Percentiles rank a stretch among this genome's conserved stretches.
Conservation (phyloP, 1,140 invertebrate species). For the Drosophila suzukii region DNA sequence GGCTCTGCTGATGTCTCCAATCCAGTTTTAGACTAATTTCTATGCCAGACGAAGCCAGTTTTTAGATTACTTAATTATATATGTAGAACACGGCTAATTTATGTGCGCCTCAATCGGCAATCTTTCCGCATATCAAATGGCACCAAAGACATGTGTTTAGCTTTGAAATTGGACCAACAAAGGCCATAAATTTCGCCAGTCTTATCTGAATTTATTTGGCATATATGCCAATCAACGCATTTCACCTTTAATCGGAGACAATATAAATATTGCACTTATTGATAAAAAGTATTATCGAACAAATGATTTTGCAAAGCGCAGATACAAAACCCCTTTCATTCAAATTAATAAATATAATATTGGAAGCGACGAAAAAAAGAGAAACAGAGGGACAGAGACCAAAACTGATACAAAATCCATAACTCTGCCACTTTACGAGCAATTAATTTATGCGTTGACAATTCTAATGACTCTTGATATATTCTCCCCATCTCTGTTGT, state of each 20-base stretch:
- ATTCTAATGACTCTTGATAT: slow-evolving; percentile 83
- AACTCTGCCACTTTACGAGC: slow-evolving; percentile 80
- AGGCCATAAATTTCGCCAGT: slow-evolving; percentile 28
- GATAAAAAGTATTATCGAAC: not conserved
- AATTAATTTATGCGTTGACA: slow-evolving; percentile 84
- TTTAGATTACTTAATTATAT: slow-evolving; percentile 64
- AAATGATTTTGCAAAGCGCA: slow-evolving; percentile 41
- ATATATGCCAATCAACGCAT: slow-evolving; percentile 36
- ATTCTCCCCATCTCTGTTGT: slow-evolving; percentile 35
- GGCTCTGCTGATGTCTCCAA: slow-evolving; percentile 29
- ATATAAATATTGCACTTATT: slow-evolving; percentile 28
- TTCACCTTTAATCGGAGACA: slow-evolving; percentile 21
- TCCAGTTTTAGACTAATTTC: slow-evolving; percentile 44
- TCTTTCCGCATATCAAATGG: slow-evolving; percentile 45
- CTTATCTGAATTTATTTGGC: slow-evolving; percentile 11
- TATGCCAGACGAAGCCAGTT: slow-evolving; percentile 28
- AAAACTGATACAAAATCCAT: slow-evolving; percentile 64
- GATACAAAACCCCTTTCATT: slow-evolving; percentile 47
- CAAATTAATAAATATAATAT: slow-evolving; percentile 47
- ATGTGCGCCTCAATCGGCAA: slow-evolving; percentile 53
- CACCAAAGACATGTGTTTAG: slow-evolving; percentile 51
- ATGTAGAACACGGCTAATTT: slow-evolving; percentile 46
- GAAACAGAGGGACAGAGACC: slow-evolving; percentile 21
- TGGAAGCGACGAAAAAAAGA: slow-evolving; percentile 13
- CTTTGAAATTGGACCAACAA: slow-evolving; percentile 25